These are phyloP conservation scores for Caenorhabditis japonica DNA, from an alignment of 2,888 invertebrate species.

Conservation along the genomic window DNA sequence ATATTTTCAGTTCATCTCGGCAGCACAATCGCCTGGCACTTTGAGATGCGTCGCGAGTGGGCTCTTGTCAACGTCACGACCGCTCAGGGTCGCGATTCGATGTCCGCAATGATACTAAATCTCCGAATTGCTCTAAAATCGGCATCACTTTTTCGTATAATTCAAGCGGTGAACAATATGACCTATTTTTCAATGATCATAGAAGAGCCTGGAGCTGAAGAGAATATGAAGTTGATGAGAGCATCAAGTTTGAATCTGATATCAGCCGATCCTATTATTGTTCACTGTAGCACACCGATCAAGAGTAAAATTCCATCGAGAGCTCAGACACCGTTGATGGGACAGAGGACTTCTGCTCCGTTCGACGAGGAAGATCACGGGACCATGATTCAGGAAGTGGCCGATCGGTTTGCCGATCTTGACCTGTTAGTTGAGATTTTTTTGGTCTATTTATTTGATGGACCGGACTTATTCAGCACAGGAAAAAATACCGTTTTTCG, in stretches of 20 bases:
- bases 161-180: constrained; percentile 27
- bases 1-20: constrained; percentile 37
- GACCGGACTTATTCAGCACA: too few relatives aligned
- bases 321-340: constrained; percentile 21
- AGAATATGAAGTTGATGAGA: constrained; percentile 18
- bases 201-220: constrained; percentile 15
- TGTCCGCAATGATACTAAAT: constrained; percentile 35
- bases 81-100: constrained; percentile 42
- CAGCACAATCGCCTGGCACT: constrained; percentile 32
- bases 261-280: constrained; percentile 18
- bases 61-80: constrained; percentile 16
- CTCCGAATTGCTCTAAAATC: constrained; percentile 26
- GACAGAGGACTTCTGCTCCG: neutral
- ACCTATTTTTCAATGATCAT: constrained; percentile 26
- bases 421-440: constrained; percentile 13
- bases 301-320: constrained; percentile 13
- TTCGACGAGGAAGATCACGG: neutral
- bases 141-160: constrained; percentile 28
- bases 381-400: constrained; percentile 8
- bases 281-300: constrained; percentile 43
- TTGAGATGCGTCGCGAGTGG: constrained; percentile 44
- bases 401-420: constrained; percentile 10
- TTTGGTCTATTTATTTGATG: too few relatives aligned
- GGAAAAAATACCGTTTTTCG: too few relatives aligned
- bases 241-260: constrained; percentile 29